These are phyloP conservation scores for Entomyzon cyanotis DNA, from an alignment of 2,113 vertebrate species.

Conservation along the genomic window DNA sequence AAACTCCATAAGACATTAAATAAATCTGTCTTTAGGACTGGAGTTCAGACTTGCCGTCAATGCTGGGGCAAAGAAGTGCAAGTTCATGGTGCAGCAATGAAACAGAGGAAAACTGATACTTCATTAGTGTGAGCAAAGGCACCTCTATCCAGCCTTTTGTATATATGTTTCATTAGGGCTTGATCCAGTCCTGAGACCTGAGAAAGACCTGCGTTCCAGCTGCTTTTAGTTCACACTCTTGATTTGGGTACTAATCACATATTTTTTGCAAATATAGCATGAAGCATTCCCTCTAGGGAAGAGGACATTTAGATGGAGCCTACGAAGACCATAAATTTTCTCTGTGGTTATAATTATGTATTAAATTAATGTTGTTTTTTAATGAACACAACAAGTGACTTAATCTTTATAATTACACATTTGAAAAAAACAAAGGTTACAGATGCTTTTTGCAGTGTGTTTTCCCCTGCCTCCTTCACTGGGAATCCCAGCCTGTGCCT, in stretches of 20 bases:
- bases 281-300: not conserved
- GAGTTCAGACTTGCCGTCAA: not conserved
- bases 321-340: not conserved
- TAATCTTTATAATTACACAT: slow-evolving; percentile 10
- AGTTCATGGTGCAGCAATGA: not conserved
- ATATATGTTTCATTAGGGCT: not conserved
- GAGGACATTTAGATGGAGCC: not conserved
- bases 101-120: not conserved
- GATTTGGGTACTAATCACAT: not conserved
- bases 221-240: not conserved
- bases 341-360: not conserved
- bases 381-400: slow-evolving; percentile 1
- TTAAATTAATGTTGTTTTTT: not conserved
- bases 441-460: not conserved
- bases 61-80: not conserved
- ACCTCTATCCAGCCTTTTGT: not conserved
- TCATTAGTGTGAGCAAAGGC: not conserved
- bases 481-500: slow-evolving; percentile 28
- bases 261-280: not conserved
- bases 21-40: not conserved
- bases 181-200: not conserved
- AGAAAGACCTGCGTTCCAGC: not conserved
- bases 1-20: not conserved
- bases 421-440: not conserved
- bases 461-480: not conserved